phyloP scores from a whole-genome alignment of 2,797 vertebrate species.

The Argentina silus region DNA sequence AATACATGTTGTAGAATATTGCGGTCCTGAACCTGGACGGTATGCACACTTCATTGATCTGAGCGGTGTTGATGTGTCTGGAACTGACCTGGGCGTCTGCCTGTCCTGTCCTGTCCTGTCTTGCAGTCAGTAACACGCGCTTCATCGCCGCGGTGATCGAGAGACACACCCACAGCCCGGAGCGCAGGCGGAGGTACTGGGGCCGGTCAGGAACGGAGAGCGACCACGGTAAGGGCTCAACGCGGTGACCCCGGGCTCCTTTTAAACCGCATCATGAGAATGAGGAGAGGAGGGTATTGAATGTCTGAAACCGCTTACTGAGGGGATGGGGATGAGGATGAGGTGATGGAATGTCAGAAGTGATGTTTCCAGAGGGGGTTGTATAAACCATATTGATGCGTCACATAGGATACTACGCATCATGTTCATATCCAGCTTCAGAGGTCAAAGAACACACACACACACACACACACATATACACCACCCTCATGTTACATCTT shows the following conservation, averaged over 20 bases:
- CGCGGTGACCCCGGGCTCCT: background rate
- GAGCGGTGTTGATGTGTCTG: background rate
- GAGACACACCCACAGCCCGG: conserved; percentile 94
- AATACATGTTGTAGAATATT: no score
- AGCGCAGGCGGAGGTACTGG: conserved; percentile 95
- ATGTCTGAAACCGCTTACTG: background rate
- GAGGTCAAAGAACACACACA: conserved; percentile 47
- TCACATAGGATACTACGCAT: background rate
- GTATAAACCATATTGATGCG: no score
- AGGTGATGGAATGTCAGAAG: no score
- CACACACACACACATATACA: conserved; percentile 53
- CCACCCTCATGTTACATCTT: conserved; percentile 58
- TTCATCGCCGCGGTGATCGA: conserved; percentile 98
- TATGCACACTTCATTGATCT: no score
- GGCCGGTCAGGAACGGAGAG: conserved; percentile 97
- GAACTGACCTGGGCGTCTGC: conserved; percentile 28
- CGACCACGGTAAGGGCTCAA: conserved; percentile 89
- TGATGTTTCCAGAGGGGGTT: no score
- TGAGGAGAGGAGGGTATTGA: background rate
- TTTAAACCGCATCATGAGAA: background rate
- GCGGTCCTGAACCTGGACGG: no score
- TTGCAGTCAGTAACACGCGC: conserved; percentile 93
- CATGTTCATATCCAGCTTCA: background rate
- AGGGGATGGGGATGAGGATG: no score
- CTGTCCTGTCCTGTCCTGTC: conserved; percentile 36